Conservation (phyloP, 2,888 invertebrate genomes). For the Caenorhabditis sinica region DNA sequence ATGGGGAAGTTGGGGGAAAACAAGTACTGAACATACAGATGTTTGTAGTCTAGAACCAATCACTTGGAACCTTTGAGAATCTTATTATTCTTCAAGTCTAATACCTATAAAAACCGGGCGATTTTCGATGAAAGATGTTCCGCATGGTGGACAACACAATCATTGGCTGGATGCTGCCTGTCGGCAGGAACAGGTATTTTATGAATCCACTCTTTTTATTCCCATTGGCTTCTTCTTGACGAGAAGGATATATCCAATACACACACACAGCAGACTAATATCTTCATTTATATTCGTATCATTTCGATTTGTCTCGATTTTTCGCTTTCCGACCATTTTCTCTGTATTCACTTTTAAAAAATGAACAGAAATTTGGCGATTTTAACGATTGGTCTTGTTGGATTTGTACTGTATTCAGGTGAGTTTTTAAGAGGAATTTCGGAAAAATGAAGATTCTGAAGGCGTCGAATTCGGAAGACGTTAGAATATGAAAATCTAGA, state of each 20-base stretch:
- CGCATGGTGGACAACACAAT: slow-evolving; percentile 17
- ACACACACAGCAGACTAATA: too few relatives aligned
- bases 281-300: slow-evolving; percentile 24
- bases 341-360: slow-evolving; percentile 1
- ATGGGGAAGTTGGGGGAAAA: too few relatives aligned
- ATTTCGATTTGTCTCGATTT: not conserved
- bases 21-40: too few relatives aligned
- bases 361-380: slow-evolving; percentile 43
- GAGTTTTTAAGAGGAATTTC: not conserved
- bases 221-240: slow-evolving; percentile 6
- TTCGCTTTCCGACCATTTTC: not conserved
- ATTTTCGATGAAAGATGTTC: slow-evolving; percentile 7
- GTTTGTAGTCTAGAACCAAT: too few relatives aligned
- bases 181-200: slow-evolving; percentile 54
- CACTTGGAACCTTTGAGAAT: too few relatives aligned
- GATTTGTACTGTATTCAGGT: slow-evolving; percentile 47
- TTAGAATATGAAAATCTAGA: too few relatives aligned
- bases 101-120: slow-evolving; percentile 17
- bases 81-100: not conserved
- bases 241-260: not conserved
- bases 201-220: not conserved
- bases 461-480: too few relatives aligned
- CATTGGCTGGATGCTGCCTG: not conserved
- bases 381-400: slow-evolving; percentile 32
- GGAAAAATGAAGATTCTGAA: too few relatives aligned